phyloP scores from a whole-genome alignment of 2,797 vertebrate genomes.

The Apodemus agrarius region DNA sequence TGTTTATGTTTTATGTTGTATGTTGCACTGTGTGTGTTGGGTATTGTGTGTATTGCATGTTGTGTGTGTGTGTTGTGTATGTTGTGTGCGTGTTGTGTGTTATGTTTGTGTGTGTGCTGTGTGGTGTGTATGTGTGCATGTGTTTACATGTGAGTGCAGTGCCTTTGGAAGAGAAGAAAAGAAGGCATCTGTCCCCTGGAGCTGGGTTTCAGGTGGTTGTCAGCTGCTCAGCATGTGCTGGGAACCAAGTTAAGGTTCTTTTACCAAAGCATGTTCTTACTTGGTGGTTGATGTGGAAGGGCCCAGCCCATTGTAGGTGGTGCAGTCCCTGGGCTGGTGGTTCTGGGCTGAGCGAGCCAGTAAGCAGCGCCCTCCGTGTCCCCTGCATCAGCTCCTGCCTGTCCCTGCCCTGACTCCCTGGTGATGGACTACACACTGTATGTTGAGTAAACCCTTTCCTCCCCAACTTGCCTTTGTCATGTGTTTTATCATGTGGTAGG shows the following conservation, averaged over 20 bases:
- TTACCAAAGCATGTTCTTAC: background rate
- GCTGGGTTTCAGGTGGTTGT: background rate
- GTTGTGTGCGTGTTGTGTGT: background rate
- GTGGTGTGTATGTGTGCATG: background rate
- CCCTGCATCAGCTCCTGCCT: background rate
- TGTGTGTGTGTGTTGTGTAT: no score
- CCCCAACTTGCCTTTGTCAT: background rate
- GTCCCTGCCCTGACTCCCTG: background rate
- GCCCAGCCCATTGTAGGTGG: background rate
- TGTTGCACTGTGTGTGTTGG: background rate
- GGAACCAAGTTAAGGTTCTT: background rate
- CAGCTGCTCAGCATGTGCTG: background rate
- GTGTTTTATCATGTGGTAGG: background rate
- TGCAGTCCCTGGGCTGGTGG: background rate
- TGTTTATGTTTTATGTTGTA: background rate
- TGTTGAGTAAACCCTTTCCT: background rate
- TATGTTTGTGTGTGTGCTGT: background rate
- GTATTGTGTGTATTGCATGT: no score
- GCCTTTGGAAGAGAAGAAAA: background rate
- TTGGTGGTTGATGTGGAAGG: background rate
- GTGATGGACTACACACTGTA: background rate
- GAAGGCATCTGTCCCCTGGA: background rate
- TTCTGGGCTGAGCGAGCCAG: background rate
- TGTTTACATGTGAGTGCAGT: no score
- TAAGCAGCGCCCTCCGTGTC: background rate